Conservation (phyloP, 2,888 invertebrate genomes). For the Andrena bicolor region DNA sequence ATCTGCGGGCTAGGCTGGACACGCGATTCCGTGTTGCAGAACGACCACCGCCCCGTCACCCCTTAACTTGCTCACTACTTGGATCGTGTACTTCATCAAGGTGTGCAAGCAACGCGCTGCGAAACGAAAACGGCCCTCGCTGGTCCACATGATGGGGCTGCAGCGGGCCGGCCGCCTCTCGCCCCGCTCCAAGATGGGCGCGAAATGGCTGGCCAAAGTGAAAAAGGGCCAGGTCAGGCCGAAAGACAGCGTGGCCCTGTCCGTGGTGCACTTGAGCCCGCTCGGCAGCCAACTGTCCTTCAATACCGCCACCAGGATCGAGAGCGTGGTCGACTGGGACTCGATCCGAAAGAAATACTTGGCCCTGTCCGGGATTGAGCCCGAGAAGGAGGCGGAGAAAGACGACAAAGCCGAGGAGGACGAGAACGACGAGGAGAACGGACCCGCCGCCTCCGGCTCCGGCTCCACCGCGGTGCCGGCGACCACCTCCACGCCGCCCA, state of each 20-base stretch:
- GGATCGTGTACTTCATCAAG: slow-evolving; percentile 86
- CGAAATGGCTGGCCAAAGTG: slow-evolving; percentile 86
- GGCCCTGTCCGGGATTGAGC: slow-evolving; percentile 89
- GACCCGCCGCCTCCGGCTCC: slow-evolving; percentile 78
- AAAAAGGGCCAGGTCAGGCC: slow-evolving; percentile 86
- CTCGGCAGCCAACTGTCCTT: slow-evolving; percentile 94
- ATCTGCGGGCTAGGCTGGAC: slow-evolving; percentile 60
- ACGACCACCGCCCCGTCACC: slow-evolving; percentile 91
- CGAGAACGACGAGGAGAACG: slow-evolving; percentile 78
- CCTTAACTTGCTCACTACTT: slow-evolving; percentile 89
- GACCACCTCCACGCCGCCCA: slow-evolving; percentile 76
- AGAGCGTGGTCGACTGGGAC: slow-evolving; percentile 97
- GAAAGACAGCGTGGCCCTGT: slow-evolving; percentile 89
- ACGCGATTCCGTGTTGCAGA: slow-evolving; percentile 80
- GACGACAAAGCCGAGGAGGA: slow-evolving; percentile 80
- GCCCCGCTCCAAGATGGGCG: slow-evolving; percentile 86
- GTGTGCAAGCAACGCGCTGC: slow-evolving; percentile 85
- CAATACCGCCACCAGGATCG: slow-evolving; percentile 92
- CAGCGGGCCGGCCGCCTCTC: slow-evolving; percentile 84
- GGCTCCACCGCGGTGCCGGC: slow-evolving; percentile 78
- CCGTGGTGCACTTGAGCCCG: slow-evolving; percentile 93
- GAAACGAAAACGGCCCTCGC: slow-evolving; percentile 85
- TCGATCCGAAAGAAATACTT: slow-evolving; percentile 96
- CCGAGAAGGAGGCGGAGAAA: slow-evolving; percentile 84
- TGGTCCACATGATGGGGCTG: slow-evolving; percentile 86